Evolutionary conservation across 2,888 invertebrate genomes (phyloP), one percentile per base, ranked within the genome.

Genomic region (Boloria euphrosyne): DNA sequence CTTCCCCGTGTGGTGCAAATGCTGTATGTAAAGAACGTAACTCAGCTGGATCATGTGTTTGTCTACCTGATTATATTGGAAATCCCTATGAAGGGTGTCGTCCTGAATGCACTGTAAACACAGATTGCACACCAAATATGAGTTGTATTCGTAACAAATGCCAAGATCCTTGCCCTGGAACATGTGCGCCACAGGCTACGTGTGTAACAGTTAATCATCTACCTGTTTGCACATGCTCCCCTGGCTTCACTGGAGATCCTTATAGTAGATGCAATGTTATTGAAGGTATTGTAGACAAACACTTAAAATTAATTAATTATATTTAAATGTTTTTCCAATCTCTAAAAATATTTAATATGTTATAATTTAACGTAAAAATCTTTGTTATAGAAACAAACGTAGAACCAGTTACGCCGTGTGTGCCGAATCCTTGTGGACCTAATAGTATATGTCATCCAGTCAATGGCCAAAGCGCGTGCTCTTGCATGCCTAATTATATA

Each of bases 11-110:
- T 75, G 94, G 95, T 55, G 78, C 93, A 4, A 95, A 95, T 79
- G 94, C 95, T 1, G 81, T 93, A 66, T 95, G 95, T 74, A 92
- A 90, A 76, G 93, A 93, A 80, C 91, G 93, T 73, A 93, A 93
- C 72, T 84, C 83, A 44, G 93, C 93, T 46, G 94, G 94, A 72
- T 93, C 95, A 5, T 97, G 97, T 79, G 93, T 93, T 73, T 97
- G 97, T 81, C 80, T 95, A 43, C 92, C 94, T 4, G 95, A 95
- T 69, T 96, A 95, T 77, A 93, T 94, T 71, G 97, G 97, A 73
- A 95, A 96, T 83, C 96, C 96, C 22, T 96, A 96, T 74, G 95
- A 95, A 86, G 95, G 95, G 44, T 96, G 96, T 80, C 93, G 96
- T 66, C 96, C 96, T 5, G 96, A 96, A 89, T 96, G 96, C 83